Percentiles rank a stretch among this genome's conserved stretches.
phyloP scores from a whole-genome alignment of 2,797 vertebrate species.

The Notolabrus celidotus region DNA sequence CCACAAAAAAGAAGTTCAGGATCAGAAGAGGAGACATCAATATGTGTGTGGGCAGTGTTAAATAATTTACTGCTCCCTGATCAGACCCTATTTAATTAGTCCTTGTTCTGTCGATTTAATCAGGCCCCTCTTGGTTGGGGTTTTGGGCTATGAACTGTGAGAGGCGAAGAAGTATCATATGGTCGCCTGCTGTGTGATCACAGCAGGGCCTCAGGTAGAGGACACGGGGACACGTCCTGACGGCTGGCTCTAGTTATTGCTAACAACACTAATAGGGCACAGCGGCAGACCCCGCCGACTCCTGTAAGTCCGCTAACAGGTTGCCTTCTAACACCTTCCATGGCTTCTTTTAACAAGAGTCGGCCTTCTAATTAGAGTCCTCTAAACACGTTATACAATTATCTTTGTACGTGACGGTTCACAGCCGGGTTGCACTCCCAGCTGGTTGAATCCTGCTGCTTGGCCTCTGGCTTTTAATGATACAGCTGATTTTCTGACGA shows the following conservation, averaged over 20 bases:
- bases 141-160: conserved; percentile 50
- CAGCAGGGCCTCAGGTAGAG: conserved; percentile 69
- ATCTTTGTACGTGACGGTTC: neutral
- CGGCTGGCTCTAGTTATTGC: conserved; percentile 44
- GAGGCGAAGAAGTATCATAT: conserved; percentile 50
- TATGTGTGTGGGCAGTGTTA: conserved; percentile 81
- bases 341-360: conserved; percentile 22
- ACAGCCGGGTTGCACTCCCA: neutral
- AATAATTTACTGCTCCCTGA: conserved; percentile 86
- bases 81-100: conserved; percentile 89
- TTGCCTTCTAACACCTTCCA: conserved; percentile 32
- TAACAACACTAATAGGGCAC: conserved; percentile 58
- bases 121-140: conserved; percentile 71
- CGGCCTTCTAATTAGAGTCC: conserved; percentile 25
- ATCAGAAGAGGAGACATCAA: conserved; percentile 75
- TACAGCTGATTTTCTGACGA: neutral
- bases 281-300: conserved; percentile 43
- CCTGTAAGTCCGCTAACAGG: conserved; percentile 38
- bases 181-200: conserved; percentile 62
- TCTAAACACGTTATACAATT: conserved; percentile 16
- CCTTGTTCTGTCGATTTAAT: conserved; percentile 80
- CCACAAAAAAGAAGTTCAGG: conserved; percentile 43
- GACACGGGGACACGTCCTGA: conserved; percentile 64
- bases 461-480: neutral
- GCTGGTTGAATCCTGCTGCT: neutral